These are phyloP conservation scores for Panthera leo DNA, from an alignment of 2,113 vertebrate genomes.

Conservation along the genomic window DNA sequence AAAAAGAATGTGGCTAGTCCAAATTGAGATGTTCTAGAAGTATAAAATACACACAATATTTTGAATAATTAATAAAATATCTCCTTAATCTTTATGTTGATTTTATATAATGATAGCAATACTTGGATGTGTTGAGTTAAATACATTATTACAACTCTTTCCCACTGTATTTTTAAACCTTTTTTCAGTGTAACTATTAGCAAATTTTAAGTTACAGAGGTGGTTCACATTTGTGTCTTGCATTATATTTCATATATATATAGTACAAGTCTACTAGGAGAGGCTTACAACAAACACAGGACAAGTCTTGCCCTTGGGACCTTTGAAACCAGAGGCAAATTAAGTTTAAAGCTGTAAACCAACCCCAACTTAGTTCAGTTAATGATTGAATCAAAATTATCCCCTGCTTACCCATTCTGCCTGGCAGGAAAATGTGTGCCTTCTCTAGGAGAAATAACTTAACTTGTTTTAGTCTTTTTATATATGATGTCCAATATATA, in stretches of 20 bases:
- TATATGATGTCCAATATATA: neutral
- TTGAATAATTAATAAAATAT: neutral
- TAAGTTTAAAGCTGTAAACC: neutral
- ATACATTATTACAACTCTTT: neutral
- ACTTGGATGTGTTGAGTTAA: neutral
- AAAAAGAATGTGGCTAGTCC: neutral
- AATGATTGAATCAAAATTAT: neutral
- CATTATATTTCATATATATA: neutral
- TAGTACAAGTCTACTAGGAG: neutral
- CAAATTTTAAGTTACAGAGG: neutral
- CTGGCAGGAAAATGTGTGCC: neutral
- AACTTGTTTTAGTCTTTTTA: neutral
- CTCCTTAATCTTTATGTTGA: neutral
- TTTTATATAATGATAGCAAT: neutral
- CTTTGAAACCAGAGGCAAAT: neutral
- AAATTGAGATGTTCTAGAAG: neutral
- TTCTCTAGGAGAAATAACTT: neutral
- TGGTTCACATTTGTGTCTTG: neutral
- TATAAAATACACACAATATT: neutral
- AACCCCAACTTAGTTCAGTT: neutral
- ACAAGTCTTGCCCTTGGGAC: neutral
- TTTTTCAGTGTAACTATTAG: neutral
- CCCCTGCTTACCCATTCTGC: neutral
- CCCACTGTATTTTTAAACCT: neutral
- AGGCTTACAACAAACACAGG: neutral